Percentiles rank a stretch among this genome's conserved stretches.
Evolutionary conservation across 2,888 invertebrate genomes (phyloP).

Genomic region (Timandra comae): DNA sequence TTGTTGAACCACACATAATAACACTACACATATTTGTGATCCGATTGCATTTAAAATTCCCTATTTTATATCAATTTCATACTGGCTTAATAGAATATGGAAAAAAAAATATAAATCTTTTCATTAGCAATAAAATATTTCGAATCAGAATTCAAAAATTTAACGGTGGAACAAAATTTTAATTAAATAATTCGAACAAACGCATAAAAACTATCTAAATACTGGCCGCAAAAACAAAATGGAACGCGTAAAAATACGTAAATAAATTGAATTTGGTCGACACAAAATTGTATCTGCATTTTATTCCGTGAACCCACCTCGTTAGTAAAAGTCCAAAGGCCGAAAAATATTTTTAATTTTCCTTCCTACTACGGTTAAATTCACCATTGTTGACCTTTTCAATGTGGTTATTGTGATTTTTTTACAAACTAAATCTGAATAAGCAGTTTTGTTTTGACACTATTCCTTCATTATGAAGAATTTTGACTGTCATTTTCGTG

Average conservation of each 20-base stretch:
- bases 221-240: not conserved
- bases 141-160: too few relatives aligned
- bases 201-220: not conserved
- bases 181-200: too few relatives aligned
- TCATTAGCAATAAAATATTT: too few relatives aligned
- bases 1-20: too few relatives aligned
- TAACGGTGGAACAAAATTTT: too few relatives aligned
- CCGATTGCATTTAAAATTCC: too few relatives aligned
- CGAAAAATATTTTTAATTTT: constrained; percentile 55
- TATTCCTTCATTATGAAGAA: not conserved
- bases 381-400: constrained; percentile 40
- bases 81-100: too few relatives aligned
- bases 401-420: constrained; percentile 17
- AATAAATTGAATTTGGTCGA: constrained; percentile 35
- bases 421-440: constrained; percentile 3
- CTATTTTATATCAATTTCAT: too few relatives aligned
- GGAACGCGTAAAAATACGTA: constrained; percentile 11
- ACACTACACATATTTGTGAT: too few relatives aligned
- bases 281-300: constrained; percentile 21
- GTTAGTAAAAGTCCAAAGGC: constrained; percentile 28
- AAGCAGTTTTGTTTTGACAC: not conserved
- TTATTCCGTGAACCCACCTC: constrained; percentile 15
- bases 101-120: too few relatives aligned
- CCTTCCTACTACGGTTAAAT: constrained; percentile 48
- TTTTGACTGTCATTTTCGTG: too few relatives aligned